Percentiles rank a stretch among this genome's conserved stretches.
Evolutionary conservation across 2,797 vertebrate genomes (phyloP).

Genomic region (Dicrostonyx torquatus): DNA sequence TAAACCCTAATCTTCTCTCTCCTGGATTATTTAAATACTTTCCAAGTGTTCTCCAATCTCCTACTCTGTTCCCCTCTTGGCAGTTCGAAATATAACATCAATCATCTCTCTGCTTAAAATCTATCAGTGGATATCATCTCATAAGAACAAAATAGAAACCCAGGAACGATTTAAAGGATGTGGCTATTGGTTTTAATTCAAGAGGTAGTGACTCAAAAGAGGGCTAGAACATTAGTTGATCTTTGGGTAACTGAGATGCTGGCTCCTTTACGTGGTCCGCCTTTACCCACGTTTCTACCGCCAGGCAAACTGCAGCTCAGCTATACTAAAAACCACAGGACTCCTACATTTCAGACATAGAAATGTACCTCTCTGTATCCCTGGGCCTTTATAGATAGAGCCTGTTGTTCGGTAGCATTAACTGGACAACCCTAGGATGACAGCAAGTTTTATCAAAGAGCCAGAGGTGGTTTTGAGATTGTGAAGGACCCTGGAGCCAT

Average conservation of each 20-base stretch:
- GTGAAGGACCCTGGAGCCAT: not conserved
- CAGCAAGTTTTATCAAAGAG: constrained; percentile 45
- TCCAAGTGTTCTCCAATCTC: not conserved
- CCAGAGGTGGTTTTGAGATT: constrained; percentile 38
- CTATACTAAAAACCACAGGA: not conserved
- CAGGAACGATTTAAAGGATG: constrained; percentile 38
- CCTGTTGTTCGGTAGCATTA: not conserved
- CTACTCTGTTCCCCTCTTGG: not conserved
- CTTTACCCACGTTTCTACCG: not conserved
- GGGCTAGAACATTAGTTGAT: not conserved
- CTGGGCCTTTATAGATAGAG: not conserved
- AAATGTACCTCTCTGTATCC: not conserved
- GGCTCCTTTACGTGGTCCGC: not conserved
- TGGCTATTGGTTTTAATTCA: not conserved
- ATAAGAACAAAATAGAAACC: constrained; percentile 31
- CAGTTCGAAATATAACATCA: not conserved
- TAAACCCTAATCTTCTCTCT: not conserved
- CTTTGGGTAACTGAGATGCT: not conserved
- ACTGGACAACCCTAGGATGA: not conserved
- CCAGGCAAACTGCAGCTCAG: not conserved
- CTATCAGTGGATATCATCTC: constrained; percentile 43
- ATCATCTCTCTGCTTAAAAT: constrained; percentile 54
- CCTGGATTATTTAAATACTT: not conserved
- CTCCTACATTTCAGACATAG: not conserved
- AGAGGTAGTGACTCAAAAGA: not conserved